A percentile compares a stretch with the other conserved stretches of the same genome.
These are phyloP conservation scores for Sebastes jordani DNA, from an alignment of 2,797 vertebrate genomes.

Conservation along the genomic window DNA sequence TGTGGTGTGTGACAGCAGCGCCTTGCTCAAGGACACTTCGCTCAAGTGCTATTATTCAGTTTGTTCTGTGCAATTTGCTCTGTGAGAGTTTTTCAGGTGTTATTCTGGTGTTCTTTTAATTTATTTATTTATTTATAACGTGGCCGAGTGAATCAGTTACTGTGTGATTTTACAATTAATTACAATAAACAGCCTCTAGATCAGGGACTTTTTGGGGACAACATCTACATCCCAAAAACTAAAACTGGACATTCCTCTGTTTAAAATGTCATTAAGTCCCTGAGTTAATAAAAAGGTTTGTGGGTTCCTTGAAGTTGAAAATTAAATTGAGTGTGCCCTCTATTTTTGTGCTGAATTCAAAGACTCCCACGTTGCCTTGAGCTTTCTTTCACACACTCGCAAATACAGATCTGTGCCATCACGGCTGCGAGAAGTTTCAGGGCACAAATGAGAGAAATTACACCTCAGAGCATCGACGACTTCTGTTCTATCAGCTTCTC, in stretches of 20 bases:
- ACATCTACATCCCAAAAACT: too few relatives aligned
- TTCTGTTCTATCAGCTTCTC: not conserved
- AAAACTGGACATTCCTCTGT: too few relatives aligned
- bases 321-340: not conserved
- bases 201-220: too few relatives aligned
- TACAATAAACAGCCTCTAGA: too few relatives aligned
- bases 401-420: not conserved
- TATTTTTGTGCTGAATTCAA: not conserved
- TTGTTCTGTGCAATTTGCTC: not conserved
- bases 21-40: not conserved
- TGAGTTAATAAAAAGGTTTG: not conserved
- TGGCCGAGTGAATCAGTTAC: not conserved
- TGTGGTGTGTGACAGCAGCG: not conserved
- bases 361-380: not conserved
- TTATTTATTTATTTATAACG: not conserved
- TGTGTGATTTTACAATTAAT: too few relatives aligned
- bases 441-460: not conserved
- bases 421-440: not conserved
- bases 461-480: not conserved
- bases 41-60: not conserved
- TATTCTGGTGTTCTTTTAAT: not conserved
- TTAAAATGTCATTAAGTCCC: not conserved
- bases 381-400: not conserved
- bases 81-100: not conserved
- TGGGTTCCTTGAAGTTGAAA: not conserved